phyloP scores from a whole-genome alignment of 2,888 invertebrate genomes.

The Rhabditophanes sp. region DNA sequence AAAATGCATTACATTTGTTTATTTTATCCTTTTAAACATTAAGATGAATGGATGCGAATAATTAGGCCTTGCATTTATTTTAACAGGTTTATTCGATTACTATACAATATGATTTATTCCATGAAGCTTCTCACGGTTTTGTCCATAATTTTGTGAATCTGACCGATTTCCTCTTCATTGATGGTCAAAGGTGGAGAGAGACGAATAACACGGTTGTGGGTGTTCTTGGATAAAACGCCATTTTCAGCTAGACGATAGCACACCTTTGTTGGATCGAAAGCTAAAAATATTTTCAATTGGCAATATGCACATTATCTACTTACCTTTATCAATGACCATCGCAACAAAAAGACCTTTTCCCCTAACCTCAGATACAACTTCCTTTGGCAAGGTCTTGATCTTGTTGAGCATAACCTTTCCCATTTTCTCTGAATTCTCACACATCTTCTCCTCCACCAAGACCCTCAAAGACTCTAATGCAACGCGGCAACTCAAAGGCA shows the following conservation, averaged over 20 bases:
- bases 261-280: slow-evolving; percentile 71
- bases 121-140: slow-evolving; percentile 21
- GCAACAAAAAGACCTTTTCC: slow-evolving; percentile 82
- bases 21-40: no score
- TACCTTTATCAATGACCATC: slow-evolving; percentile 55
- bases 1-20: no score
- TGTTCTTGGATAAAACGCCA: slow-evolving; percentile 84
- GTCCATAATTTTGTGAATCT: slow-evolving; percentile 32
- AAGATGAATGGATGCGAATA: no score
- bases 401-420: slow-evolving; percentile 60
- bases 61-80: no score
- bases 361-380: slow-evolving; percentile 59
- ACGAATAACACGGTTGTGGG: slow-evolving; percentile 82
- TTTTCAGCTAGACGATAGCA: slow-evolving; percentile 68
- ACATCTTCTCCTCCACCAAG: slow-evolving; percentile 61
- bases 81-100: no score
- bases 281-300: slow-evolving; percentile 48
- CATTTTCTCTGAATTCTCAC: slow-evolving; percentile 65
- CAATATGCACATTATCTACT: slow-evolving; percentile 12
- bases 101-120: no score
- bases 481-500: slow-evolving; percentile 72
- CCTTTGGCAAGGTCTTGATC: slow-evolving; percentile 58
- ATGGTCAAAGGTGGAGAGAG: slow-evolving; percentile 76
- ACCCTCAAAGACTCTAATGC: slow-evolving; percentile 73
- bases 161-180: slow-evolving; percentile 52